These are phyloP conservation scores for Cochlearius cochlearius DNA, from an alignment of 2,113 vertebrate species.

Conservation along the genomic window DNA sequence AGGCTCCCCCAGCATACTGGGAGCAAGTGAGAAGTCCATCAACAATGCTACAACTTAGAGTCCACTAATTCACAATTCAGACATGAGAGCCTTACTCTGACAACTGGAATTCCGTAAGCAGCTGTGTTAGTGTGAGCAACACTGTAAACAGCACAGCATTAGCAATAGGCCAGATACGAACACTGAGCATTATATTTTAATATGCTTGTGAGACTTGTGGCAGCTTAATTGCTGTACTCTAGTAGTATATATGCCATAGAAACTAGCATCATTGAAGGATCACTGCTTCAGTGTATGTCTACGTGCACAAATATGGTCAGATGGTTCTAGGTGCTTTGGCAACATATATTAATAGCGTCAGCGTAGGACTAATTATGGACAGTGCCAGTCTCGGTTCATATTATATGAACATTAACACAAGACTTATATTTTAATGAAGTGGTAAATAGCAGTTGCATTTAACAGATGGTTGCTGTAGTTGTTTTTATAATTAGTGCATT, in stretches of 20 bases:
- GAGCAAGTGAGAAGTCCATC: neutral
- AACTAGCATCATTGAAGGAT: neutral
- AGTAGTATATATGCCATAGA: neutral
- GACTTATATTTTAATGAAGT: neutral
- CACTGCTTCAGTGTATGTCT: neutral
- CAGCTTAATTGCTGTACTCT: neutral
- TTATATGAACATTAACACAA: neutral
- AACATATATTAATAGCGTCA: neutral
- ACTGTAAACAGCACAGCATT: neutral
- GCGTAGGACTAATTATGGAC: neutral
- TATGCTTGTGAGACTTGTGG: neutral
- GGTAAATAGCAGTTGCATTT: neutral
- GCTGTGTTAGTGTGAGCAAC: neutral
- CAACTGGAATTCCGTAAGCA: neutral
- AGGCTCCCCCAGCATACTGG: neutral
- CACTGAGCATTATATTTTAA: neutral
- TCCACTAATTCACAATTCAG: neutral
- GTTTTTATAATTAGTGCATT: neutral
- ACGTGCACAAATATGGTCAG: rapidly evolving
- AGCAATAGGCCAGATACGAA: neutral
- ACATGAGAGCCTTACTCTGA: neutral
- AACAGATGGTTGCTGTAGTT: neutral
- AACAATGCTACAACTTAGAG: neutral
- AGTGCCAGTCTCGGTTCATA: neutral
- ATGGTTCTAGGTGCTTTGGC: neutral